Conservation (phyloP, 2,888 invertebrate genomes). For the Lysandra bellargus region DNA sequence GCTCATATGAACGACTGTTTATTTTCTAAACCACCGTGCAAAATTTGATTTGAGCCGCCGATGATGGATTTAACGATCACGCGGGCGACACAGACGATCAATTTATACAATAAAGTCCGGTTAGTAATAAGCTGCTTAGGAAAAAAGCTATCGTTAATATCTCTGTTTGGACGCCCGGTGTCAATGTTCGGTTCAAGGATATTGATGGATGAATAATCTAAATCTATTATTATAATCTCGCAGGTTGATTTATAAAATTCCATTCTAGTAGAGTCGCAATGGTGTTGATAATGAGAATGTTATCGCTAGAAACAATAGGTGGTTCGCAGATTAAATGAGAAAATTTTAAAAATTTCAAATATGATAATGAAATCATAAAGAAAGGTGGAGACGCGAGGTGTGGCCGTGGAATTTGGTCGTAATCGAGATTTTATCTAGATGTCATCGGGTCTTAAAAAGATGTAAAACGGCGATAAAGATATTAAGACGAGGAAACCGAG, state of each 20-base stretch:
- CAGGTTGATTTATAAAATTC: constrained; percentile 32
- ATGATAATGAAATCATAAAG: neutral
- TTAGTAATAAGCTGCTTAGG: constrained; percentile 40
- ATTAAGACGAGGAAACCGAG: neutral
- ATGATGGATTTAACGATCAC: neutral
- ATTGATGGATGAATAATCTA: constrained; percentile 42
- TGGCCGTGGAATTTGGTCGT: neutral
- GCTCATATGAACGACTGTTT: constrained; percentile 20
- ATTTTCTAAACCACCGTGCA: neutral
- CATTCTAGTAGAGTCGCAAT: neutral
- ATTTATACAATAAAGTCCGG: constrained; percentile 35
- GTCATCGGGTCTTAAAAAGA: neutral
- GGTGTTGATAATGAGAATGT: neutral
- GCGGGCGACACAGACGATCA: neutral
- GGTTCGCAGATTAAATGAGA: neutral
- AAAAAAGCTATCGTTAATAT: constrained; percentile 29
- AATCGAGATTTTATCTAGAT: neutral
- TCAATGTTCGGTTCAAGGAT: constrained; percentile 54
- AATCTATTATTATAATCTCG: constrained; percentile 35
- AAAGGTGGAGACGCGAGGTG: neutral
- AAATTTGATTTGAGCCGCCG: neutral
- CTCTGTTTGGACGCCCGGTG: constrained; percentile 38
- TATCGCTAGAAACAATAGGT: neutral
- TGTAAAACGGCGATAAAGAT: neutral
- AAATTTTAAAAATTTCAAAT: neutral